phyloP scores from a whole-genome alignment of 2,797 vertebrate genomes.

The Aulostomus chinensis region DNA sequence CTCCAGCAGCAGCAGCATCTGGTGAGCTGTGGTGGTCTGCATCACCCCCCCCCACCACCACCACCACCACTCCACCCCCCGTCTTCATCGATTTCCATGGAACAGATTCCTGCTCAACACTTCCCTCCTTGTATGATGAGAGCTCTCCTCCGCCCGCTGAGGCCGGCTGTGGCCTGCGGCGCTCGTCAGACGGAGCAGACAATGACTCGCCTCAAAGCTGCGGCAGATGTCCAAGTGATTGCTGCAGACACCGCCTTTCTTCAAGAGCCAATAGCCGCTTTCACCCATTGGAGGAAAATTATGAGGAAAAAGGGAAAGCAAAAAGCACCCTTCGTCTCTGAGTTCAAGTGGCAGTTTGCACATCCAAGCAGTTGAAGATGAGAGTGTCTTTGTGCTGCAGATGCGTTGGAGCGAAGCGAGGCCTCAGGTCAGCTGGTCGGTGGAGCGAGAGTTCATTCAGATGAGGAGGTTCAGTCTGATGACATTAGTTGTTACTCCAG shows the following conservation, averaged over 20 bases:
- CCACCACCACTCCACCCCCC: slow-evolving; percentile 20
- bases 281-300: slow-evolving; percentile 33
- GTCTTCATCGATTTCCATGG: slow-evolving; percentile 56
- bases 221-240: slow-evolving; percentile 66
- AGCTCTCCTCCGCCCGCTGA: slow-evolving; percentile 51
- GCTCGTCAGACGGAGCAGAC: slow-evolving; percentile 50
- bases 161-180: slow-evolving; percentile 68
- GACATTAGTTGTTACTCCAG: too few relatives aligned
- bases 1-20: slow-evolving; percentile 44
- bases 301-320: neutral
- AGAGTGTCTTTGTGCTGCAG: slow-evolving; percentile 31
- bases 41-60: slow-evolving; percentile 46
- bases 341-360: slow-evolving; percentile 57
- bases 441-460: too few relatives aligned
- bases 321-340: slow-evolving; percentile 3
- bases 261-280: slow-evolving; percentile 24
- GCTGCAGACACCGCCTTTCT: slow-evolving; percentile 54
- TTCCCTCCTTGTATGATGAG: slow-evolving; percentile 35
- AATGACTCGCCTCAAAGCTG: slow-evolving; percentile 54
- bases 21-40: slow-evolving; percentile 23
- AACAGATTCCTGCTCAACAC: slow-evolving; percentile 42
- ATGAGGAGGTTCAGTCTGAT: too few relatives aligned
- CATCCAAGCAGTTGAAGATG: slow-evolving; percentile 38
- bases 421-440: too few relatives aligned
- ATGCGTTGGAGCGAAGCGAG: slow-evolving; percentile 11